Evolutionary conservation across 2,888 invertebrate species (phyloP), one percentile per base, ranked within the genome.

Genomic region (Drosophila percnosoma): DNA sequence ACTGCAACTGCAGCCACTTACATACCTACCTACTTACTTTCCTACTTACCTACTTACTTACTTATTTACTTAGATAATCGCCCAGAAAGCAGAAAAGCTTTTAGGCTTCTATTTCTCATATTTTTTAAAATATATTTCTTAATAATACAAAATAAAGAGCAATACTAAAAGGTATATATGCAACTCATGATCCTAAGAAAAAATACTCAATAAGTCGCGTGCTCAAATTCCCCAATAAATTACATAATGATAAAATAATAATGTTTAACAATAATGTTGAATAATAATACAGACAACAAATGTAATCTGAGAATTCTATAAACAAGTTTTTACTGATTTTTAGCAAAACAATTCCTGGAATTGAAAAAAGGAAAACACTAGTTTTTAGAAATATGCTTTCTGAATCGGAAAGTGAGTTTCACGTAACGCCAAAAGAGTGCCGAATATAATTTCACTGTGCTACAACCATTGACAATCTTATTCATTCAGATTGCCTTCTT

Each of bases 1-100:
- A 63, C 34, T 63, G 62, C 62, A 63, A 15, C 55, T 21, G 21
- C 15, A 45, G 13, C 21, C 45, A 15, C 45, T 24, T 24, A 45
- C 45, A 10, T 11, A 11, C 2, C 45, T 3, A 36, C 11, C 15
- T 36, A 36, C 15, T 15, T 15, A 15, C 7, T 36, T 33, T 36
- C 15, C 2, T 15, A 15, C 15, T 15, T 15, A 7, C 7, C 13
- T 10, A 10, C 33, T 4, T 33, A 33, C 33, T 33, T 33, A 15
- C 21, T 15, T 24, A 24, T 21, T 11, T 21, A 21, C 5, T 24
- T 42, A 21, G n/a, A 40, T 40, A 40, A 40, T 40, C 40, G 40
- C 40, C n/a, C 10, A 40, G 2, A 10, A n/a, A n/a, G 0, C 8
- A 38, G 38, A 38, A 8, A 38, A 8, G 38, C 0, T 3, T 18